A percentile compares a stretch with the other conserved stretches of the same genome.
Conservation (phyloP, 2,888 invertebrate species). For the Falcaria lacertinaria region DNA sequence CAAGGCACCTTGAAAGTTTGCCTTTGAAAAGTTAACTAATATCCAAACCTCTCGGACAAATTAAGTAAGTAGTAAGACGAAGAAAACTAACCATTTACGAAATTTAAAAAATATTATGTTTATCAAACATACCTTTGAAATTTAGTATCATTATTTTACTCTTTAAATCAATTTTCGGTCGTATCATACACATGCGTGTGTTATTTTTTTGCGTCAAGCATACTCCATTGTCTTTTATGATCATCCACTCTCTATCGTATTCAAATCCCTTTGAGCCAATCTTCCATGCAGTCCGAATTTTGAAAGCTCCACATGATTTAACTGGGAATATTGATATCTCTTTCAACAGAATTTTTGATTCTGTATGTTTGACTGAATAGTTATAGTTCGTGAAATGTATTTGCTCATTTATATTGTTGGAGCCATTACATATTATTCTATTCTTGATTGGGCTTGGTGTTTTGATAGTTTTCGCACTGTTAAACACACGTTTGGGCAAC, state of each 20-base stretch:
- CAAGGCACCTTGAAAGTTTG: too few species aligned
- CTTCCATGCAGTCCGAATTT: constrained; percentile 84
- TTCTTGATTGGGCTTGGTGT: constrained; percentile 7
- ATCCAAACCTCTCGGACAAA: too few species aligned
- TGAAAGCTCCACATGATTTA: constrained; percentile 93
- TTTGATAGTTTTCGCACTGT: constrained; percentile 18
- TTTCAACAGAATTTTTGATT: constrained; percentile 37
- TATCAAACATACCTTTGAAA: constrained; percentile 80
- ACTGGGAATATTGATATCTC: constrained; percentile 87
- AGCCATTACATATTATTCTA: constrained; percentile 18
- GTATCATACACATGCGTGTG: constrained; percentile 87
- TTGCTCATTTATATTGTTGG: constrained; percentile 26
- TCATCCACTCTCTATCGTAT: constrained; percentile 97
- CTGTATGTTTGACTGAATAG: constrained; percentile 14
- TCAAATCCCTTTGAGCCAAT: constrained; percentile 88
- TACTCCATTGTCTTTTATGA: constrained; percentile 88
- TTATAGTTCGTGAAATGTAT: constrained; percentile 20
- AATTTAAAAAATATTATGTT: too few species aligned
- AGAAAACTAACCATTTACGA: too few species aligned
- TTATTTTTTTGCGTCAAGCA: constrained; percentile 94
- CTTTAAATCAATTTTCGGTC: constrained; percentile 84
- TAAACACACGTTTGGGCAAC: constrained; percentile 46
- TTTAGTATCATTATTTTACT: constrained; percentile 74
- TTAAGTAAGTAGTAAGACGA: too few species aligned
- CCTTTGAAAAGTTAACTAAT: too few species aligned